Evolutionary conservation across 2,888 invertebrate species (phyloP).

Genomic region (Tenthredo livida): DNA sequence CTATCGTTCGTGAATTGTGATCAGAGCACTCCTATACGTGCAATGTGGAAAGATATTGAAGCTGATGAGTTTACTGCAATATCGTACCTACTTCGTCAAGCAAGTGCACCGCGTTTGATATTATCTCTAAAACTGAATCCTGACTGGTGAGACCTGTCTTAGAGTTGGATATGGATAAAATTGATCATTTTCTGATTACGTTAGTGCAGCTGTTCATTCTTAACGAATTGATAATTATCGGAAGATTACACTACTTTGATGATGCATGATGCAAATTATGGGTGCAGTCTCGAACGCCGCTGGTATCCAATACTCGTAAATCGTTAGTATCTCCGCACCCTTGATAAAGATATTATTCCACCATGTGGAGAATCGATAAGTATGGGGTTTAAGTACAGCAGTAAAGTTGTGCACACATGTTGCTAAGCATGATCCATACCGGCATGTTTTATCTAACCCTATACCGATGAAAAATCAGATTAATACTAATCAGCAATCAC

Average conservation of each 20-base stretch:
- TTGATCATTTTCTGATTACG: neutral
- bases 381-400: slow-evolving; percentile 6
- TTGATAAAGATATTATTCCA: slow-evolving; percentile 20
- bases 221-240: neutral
- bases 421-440: slow-evolving; percentile 12
- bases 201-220: neutral
- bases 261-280: neutral
- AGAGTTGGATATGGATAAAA: neutral
- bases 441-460: neutral
- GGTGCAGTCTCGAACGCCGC: neutral
- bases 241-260: neutral
- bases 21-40: slow-evolving; percentile 15
- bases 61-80: slow-evolving; percentile 18
- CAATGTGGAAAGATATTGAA: slow-evolving; percentile 2
- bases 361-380: slow-evolving; percentile 43
- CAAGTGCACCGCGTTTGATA: neutral
- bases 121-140: neutral
- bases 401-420: slow-evolving; percentile 43
- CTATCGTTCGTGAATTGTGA: slow-evolving; percentile 34
- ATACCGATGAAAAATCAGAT: slow-evolving; percentile 29
- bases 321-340: slow-evolving; percentile 14
- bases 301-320: neutral
- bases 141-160: neutral
- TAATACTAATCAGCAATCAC: slow-evolving; percentile 43
- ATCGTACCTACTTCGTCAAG: neutral